These are phyloP conservation scores for Sthenelais limicola DNA, from an alignment of 2,888 invertebrate species.

Conservation along the genomic window DNA sequence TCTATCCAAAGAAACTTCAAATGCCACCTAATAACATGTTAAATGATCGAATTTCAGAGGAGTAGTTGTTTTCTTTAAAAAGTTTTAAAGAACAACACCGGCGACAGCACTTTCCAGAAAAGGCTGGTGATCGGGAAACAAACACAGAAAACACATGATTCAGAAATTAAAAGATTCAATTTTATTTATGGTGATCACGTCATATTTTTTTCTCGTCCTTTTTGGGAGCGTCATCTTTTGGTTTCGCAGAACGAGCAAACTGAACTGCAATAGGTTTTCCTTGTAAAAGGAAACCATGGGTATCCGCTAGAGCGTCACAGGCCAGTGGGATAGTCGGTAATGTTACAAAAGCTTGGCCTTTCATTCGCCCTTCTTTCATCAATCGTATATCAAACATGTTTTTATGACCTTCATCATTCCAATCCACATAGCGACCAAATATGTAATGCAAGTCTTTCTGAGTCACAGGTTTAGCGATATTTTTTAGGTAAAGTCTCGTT, in stretches of 20 bases:
- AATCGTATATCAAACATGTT: constrained; percentile 80
- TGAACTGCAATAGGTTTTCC: constrained; percentile 93
- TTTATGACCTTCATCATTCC: constrained; percentile 71
- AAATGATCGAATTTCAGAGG: too few species aligned
- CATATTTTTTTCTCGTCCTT: too few species aligned
- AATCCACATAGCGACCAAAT: constrained; percentile 80
- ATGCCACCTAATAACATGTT: too few species aligned
- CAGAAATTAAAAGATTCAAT: too few species aligned
- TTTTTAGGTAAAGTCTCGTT: constrained; percentile 92
- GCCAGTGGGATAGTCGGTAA: constrained; percentile 82
- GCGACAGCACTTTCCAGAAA: too few species aligned
- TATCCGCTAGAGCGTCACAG: constrained; percentile 83
- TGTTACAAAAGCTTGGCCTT: constrained; percentile 94
- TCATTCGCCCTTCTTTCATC: constrained; percentile 96
- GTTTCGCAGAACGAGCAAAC: constrained; percentile 78
- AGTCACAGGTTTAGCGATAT: constrained; percentile 86
- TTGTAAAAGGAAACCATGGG: constrained; percentile 89
- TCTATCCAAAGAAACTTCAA: too few species aligned
- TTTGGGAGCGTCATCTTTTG: constrained; percentile 43
- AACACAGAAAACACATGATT: too few species aligned
- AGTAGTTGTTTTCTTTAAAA: too few species aligned
- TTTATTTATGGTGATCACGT: too few species aligned
- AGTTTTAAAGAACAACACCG: too few species aligned
- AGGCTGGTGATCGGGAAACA: too few species aligned
- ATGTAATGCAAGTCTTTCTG: constrained; percentile 80